A percentile compares a stretch with the other conserved stretches of the same genome.
phyloP scores from a whole-genome alignment of 2,797 vertebrate species.

The Borostomias antarcticus region DNA sequence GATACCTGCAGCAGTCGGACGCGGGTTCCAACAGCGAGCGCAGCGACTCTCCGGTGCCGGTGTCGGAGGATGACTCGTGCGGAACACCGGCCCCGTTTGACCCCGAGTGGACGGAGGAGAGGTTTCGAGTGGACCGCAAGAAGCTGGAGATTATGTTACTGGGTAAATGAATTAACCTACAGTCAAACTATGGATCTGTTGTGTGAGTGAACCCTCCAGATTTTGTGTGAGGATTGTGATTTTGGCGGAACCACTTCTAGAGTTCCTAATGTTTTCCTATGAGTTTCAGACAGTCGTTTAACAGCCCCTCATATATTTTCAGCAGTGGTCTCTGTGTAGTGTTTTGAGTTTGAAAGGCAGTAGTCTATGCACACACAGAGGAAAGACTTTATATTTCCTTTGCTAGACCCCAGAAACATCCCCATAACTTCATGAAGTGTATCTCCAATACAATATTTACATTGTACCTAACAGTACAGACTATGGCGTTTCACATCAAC shows the following conservation, averaged over 20 bases:
- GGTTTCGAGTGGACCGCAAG: slow-evolving; percentile 89
- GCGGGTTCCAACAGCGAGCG: slow-evolving; percentile 86
- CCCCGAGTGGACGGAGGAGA: slow-evolving; percentile 86
- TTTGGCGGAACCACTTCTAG: neutral
- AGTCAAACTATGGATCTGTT: neutral
- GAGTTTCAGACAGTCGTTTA: no score
- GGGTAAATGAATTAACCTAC: neutral
- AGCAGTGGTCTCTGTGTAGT: no score
- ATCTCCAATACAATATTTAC: no score
- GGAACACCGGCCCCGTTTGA: slow-evolving; percentile 67
- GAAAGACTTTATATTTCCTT: no score
- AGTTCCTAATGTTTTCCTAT: neutral
- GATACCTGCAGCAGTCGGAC: slow-evolving; percentile 79
- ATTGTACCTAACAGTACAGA: no score
- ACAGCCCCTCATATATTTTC: no score
- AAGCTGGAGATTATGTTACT: slow-evolving; percentile 87
- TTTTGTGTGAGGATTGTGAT: neutral
- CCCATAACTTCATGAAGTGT: no score
- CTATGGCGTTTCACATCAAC: no score
- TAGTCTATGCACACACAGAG: no score
- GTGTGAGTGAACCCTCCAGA: neutral
- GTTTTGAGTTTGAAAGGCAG: no score
- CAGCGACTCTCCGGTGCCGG: slow-evolving; percentile 82
- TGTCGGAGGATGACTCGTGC: slow-evolving; percentile 80
- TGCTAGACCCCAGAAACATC: no score